A percentile compares a stretch with the other conserved stretches of the same genome.
These are phyloP conservation scores for Campoletis raptor DNA, from an alignment of 2,888 invertebrate species.

Conservation along the genomic window DNA sequence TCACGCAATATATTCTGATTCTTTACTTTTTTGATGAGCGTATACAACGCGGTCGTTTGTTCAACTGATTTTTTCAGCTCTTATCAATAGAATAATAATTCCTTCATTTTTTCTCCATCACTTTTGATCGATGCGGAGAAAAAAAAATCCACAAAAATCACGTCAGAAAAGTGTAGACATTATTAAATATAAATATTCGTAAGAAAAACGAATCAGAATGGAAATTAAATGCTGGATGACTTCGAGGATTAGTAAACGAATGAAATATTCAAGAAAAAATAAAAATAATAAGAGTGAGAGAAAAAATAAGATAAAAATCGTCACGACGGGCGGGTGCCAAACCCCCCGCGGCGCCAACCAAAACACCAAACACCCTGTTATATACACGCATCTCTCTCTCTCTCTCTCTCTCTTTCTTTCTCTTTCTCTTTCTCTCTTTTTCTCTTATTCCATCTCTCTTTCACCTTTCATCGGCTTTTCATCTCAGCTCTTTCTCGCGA, in stretches of 20 bases:
- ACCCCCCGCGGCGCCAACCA: constrained; percentile 82
- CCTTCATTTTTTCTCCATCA: not conserved
- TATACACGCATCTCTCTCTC: constrained; percentile 65
- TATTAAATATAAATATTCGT: not conserved
- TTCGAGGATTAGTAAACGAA: constrained; percentile 41
- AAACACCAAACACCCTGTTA: constrained; percentile 79
- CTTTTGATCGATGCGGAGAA: too few species aligned
- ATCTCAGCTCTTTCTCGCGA: constrained; percentile 45
- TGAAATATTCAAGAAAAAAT: constrained; percentile 30
- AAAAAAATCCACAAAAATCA: not conserved
- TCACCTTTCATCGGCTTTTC: constrained; percentile 48
- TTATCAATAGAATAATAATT: not conserved
- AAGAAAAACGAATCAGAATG: not conserved
- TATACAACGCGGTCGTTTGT: not conserved
- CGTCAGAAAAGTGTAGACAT: not conserved
- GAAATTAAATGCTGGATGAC: not conserved
- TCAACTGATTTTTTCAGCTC: not conserved
- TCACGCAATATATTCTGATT: constrained; percentile 14
- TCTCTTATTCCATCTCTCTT: constrained; percentile 38
- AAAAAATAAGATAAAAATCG: constrained; percentile 67
- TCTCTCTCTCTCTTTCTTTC: too few species aligned
- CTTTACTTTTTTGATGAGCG: not conserved
- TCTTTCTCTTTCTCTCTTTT: constrained; percentile 19
- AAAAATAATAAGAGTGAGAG: constrained; percentile 27
- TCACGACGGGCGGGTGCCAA: constrained; percentile 75